phyloP scores from a whole-genome alignment of 2,113 vertebrate genomes.

The Herpetotheres cachinnans region DNA sequence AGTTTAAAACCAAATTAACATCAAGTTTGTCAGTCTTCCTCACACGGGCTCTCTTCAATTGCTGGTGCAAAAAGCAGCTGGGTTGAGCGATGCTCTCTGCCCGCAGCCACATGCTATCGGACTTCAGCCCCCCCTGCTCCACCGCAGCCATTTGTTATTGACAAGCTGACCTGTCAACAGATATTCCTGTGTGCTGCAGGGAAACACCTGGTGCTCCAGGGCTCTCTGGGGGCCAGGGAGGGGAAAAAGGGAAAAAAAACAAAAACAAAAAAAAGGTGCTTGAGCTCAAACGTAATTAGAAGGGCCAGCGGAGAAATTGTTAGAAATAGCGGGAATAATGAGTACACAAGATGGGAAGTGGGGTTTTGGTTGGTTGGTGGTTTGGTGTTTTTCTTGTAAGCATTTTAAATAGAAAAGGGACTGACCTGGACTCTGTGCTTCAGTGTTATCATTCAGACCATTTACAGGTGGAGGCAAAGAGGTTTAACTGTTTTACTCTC shows the following conservation, averaged over 20 bases:
- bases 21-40: neutral
- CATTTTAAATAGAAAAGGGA: neutral
- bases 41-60: rapidly evolving
- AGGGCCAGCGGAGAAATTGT: neutral
- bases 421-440: neutral
- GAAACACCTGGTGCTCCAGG: neutral
- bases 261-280: no score
- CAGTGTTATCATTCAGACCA: neutral
- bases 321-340: neutral
- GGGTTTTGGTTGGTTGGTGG: neutral
- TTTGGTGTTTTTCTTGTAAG: neutral
- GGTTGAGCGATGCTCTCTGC: neutral
- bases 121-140: neutral
- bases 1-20: neutral
- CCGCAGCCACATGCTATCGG: rapidly evolving
- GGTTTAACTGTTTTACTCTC: neutral
- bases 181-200: neutral
- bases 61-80: neutral
- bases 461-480: neutral
- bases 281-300: neutral
- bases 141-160: rapidly evolving
- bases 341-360: rapidly evolving
- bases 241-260: no score
- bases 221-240: neutral
- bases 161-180: neutral